Percentiles rank a stretch among this genome's conserved stretches.
Conservation (phyloP, 2,888 invertebrate species). For the Pachycephus smyrnensis region DNA sequence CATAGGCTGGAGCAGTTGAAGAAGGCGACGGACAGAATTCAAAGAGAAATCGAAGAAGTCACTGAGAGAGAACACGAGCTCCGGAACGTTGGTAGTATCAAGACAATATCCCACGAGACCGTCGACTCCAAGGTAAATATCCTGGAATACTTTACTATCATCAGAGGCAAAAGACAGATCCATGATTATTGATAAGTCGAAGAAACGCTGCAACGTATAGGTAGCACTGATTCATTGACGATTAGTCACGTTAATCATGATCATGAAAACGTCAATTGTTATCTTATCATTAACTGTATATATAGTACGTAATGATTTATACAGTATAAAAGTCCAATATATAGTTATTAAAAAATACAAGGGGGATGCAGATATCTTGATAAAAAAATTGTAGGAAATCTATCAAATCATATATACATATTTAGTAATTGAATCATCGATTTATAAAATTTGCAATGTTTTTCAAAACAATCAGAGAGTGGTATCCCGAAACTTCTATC, state of each 20-base stretch:
- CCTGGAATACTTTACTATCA: neutral
- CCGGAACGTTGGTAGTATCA: constrained; percentile 73
- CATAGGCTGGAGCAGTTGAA: constrained; percentile 79
- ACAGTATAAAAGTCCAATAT: neutral
- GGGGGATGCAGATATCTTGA: too few relatives aligned
- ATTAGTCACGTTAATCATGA: neutral
- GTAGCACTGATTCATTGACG: neutral
- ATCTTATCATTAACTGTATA: neutral
- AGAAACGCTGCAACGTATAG: neutral
- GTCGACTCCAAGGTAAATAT: constrained; percentile 65
- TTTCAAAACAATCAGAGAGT: neutral
- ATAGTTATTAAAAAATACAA: neutral
- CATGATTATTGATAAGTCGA: neutral
- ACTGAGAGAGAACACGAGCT: constrained; percentile 87
- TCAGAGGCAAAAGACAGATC: neutral
- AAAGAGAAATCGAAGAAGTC: constrained; percentile 89
- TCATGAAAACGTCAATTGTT: neutral
- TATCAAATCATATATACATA: too few relatives aligned
- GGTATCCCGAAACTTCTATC: neutral
- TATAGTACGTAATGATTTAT: neutral
- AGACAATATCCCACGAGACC: constrained; percentile 70
- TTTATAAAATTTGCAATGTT: neutral
- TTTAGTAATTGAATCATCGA: too few relatives aligned
- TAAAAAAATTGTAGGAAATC: too few relatives aligned
- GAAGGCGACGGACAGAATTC: constrained; percentile 76